Base-by-base conservation (phyloP, 2,113 vertebrate species). In the Oryzias javanicus region DNA sequence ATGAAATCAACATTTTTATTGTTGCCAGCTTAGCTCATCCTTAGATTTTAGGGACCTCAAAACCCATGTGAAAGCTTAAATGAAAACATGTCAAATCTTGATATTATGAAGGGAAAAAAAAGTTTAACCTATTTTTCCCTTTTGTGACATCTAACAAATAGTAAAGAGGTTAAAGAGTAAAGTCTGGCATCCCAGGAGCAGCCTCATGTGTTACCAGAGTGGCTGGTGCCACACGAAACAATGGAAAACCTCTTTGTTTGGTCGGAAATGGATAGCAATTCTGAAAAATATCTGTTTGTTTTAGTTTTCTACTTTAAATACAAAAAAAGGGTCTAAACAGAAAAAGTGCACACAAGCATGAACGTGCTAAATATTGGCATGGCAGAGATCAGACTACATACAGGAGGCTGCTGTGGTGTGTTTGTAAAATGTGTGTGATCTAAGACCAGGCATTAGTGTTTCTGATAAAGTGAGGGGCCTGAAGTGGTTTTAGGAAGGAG, bases 281-380 rank as follows among this genome's bases (percentile, higher is more conserved):
- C 70, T 76, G 78, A 71, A 51, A 84, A 86, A 87, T 85, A 87
- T 75, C 67, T 86, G 80, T 89, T 87, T 86, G 81, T 86, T 65
- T 87, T 81, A 77, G 70, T 68, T 68, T 35, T 35, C 8, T 35
- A 12, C 10, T 35, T 35, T 10, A 35, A 35, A 35, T 35, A 35
- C 10, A 35, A 35, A 35, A 27, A 35, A 12, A 10, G 8, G 12
- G 8, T 35, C 8, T 35, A 12, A 12, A 35, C 8, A 35, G 35
- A 35, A 35, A 35, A 35, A 35, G 35, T 12, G 12, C 35, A 35
- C 35, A 35, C 35, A 8, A 12, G 35, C 2, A 35, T 12, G 35
- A 35, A 35, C 8, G 12, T 3, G 3, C 35, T 12, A 35, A 35
- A 35, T 13, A 35, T 35, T 12, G 65, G 68, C 54, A 64, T 41